A percentile compares a stretch with the other conserved stretches of the same genome.
Evolutionary conservation across 2,888 invertebrate species (phyloP).

Genomic region (Megastigmus dorsalis): DNA sequence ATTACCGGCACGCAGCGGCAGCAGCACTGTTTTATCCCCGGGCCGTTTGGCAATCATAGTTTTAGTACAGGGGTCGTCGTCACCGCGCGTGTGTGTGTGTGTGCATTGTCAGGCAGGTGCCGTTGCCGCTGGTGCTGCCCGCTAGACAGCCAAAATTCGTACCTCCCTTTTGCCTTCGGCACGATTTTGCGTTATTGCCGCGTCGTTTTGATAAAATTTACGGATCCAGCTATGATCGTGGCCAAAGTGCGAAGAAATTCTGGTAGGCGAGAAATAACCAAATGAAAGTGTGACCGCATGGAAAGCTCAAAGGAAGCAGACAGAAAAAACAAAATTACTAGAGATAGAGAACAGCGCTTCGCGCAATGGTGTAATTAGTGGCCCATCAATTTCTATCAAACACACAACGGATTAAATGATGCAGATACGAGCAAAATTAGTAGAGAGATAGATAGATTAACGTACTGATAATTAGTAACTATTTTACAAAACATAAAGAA

Average conservation of each 20-base stretch:
- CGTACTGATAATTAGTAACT: too few species aligned
- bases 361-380: slow-evolving; percentile 68
- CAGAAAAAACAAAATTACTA: neutral
- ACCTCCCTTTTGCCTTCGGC: neutral
- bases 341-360: neutral
- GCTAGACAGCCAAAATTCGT: neutral
- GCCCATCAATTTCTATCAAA: slow-evolving; percentile 71
- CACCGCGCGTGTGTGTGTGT: slow-evolving; percentile 66
- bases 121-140: slow-evolving; percentile 27
- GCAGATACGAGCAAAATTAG: slow-evolving; percentile 70
- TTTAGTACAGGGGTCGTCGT: slow-evolving; percentile 68
- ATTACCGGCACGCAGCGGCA: slow-evolving; percentile 70
- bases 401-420: slow-evolving; percentile 68
- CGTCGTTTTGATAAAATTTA: too few species aligned
- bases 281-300: too few species aligned
- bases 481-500: too few species aligned
- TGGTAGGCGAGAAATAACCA: too few species aligned
- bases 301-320: too few species aligned
- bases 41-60: slow-evolving; percentile 65
- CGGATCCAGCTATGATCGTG: too few species aligned
- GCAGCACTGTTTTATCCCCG: slow-evolving; percentile 70
- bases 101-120: slow-evolving; percentile 69
- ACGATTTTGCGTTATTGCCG: neutral
- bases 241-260: too few species aligned
- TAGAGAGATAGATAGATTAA: too few species aligned